A percentile compares a stretch with the other conserved stretches of the same genome.
phyloP scores from a whole-genome alignment of 1,140 invertebrate genomes.

The Cotesia glomerata region DNA sequence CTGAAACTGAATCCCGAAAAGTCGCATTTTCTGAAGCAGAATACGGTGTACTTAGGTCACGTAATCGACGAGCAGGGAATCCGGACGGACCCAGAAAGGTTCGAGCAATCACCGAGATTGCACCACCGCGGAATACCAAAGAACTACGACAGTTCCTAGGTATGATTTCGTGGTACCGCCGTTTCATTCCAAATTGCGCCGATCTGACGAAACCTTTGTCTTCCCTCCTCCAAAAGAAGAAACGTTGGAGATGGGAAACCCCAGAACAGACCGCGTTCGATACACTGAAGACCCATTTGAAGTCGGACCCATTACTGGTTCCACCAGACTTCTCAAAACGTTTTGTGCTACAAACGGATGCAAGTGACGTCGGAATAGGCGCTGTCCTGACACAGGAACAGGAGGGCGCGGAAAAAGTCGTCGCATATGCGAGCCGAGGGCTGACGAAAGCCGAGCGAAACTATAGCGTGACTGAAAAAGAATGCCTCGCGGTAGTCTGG shows the following conservation, averaged over 20 bases:
- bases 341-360: conserved; percentile 44
- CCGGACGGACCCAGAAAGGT: conserved; percentile 41
- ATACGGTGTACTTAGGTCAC: conserved; percentile 42
- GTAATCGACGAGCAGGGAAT: conserved; percentile 39
- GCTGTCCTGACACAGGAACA: conserved; percentile 41
- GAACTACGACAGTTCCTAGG: conserved; percentile 44
- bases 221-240: conserved; percentile 38
- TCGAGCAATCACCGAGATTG: conserved; percentile 24
- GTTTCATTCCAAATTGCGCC: conserved; percentile 51
- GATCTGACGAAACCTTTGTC: conserved; percentile 42
- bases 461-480: conserved; percentile 58
- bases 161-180: conserved; percentile 48
- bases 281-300: background rate
- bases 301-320: background rate
- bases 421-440: conserved; percentile 55
- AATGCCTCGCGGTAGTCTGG: conserved; percentile 59
- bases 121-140: conserved; percentile 35
- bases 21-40: conserved; percentile 34
- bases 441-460: conserved; percentile 53
- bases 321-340: conserved; percentile 42
- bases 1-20: conserved; percentile 41
- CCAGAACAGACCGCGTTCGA: conserved; percentile 20
- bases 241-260: conserved; percentile 36
- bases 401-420: conserved; percentile 38
- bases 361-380: conserved; percentile 41